Evolutionary conservation across 2,797 vertebrate genomes (phyloP).

Genomic region (Tadarida brasiliensis): DNA sequence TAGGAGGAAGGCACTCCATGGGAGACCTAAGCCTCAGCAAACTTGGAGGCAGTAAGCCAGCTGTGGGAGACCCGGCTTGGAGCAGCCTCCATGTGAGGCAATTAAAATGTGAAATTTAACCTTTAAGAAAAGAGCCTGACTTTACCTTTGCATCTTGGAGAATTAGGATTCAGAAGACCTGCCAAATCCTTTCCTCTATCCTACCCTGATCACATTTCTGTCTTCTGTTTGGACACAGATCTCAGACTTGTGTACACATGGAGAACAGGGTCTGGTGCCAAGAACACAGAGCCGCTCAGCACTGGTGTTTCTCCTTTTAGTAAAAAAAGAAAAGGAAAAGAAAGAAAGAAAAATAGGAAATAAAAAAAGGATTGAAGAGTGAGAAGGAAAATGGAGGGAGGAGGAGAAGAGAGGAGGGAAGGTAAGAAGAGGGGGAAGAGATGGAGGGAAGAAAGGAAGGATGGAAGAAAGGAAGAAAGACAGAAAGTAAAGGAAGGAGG

Average conservation of each 20-base stretch:
- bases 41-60: constrained; percentile 27
- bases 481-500: neutral
- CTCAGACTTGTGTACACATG: constrained; percentile 55
- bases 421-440: neutral
- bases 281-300: neutral
- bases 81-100: constrained; percentile 46
- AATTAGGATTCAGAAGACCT: constrained; percentile 58
- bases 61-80: neutral
- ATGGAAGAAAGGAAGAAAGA: constrained; percentile 34
- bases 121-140: constrained; percentile 72
- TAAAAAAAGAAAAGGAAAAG: neutral
- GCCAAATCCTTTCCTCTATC: constrained; percentile 56
- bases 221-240: constrained; percentile 65
- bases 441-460: constrained; percentile 78
- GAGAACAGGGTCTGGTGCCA: constrained; percentile 15
- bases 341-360: neutral
- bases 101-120: constrained; percentile 80
- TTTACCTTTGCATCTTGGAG: constrained; percentile 79
- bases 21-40: neutral
- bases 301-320: constrained; percentile 39
- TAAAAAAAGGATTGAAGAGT: neutral
- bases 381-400: neutral
- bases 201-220: constrained; percentile 55
- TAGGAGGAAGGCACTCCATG: neutral
- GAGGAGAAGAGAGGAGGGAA: neutral